Evolutionary conservation across 2,797 vertebrate species (phyloP).

Genomic region (Crenuchus spilurus): DNA sequence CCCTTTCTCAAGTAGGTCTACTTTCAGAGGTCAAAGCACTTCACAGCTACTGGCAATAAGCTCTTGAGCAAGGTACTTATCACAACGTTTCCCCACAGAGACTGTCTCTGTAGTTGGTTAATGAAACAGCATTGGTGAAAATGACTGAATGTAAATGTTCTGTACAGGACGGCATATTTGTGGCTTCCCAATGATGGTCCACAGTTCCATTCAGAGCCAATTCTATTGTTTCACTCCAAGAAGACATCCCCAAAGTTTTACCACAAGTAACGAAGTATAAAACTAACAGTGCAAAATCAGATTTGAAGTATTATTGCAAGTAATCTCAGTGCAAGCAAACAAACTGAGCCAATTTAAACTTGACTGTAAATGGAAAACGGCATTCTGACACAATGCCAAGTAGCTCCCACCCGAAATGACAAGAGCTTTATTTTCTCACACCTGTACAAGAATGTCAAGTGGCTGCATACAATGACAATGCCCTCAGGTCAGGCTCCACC

Average conservation of each 20-base stretch:
- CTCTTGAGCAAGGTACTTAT: neutral
- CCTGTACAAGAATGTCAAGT: conserved; percentile 18
- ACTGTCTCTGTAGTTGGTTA: neutral
- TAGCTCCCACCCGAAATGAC: neutral
- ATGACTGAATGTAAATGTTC: conserved; percentile 1
- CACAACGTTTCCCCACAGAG: neutral
- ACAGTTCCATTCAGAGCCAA: neutral
- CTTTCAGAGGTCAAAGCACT: neutral
- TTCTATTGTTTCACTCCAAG: neutral
- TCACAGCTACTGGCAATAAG: neutral
- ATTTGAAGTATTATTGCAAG: neutral
- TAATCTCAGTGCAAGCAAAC: neutral
- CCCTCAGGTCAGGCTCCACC: conserved; percentile 2
- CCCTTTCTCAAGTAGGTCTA: neutral
- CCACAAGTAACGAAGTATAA: neutral
- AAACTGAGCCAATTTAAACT: neutral
- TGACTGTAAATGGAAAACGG: neutral
- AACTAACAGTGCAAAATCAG: neutral
- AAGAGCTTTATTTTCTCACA: neutral
- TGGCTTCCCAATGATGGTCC: neutral
- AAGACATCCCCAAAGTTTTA: neutral
- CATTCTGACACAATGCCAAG: neutral
- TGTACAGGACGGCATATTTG: neutral
- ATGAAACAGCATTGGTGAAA: neutral
- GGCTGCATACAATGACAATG: neutral